A percentile compares a stretch with the other conserved stretches of the same genome.
These are phyloP conservation scores for Digitonthophagus gazella DNA, from an alignment of 2,888 invertebrate species.

Conservation along the genomic window DNA sequence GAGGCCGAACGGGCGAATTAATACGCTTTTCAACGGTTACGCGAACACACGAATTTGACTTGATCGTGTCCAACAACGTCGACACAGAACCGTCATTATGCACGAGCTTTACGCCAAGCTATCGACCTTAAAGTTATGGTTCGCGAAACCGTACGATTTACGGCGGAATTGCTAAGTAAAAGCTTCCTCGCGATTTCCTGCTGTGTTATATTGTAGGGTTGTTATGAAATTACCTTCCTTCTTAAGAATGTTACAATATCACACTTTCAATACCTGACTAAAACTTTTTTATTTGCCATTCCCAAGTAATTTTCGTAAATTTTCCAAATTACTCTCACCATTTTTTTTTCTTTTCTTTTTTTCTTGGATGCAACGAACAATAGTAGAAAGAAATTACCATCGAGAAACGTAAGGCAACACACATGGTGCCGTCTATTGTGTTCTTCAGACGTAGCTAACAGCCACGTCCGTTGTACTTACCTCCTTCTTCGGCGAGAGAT, in stretches of 20 bases:
- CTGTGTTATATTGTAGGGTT: background rate
- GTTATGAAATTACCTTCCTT: background rate
- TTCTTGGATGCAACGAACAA: too few species aligned
- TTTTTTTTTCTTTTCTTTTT: too few species aligned
- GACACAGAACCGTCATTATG: constrained; percentile 18
- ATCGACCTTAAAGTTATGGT: background rate
- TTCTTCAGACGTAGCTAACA: background rate
- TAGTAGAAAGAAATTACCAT: background rate
- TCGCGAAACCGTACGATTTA: background rate
- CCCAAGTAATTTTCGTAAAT: background rate
- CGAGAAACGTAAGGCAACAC: background rate
- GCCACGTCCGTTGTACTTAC: too few species aligned
- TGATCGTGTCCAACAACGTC: constrained; percentile 39
- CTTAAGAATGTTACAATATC: background rate
- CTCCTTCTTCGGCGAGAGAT: too few species aligned
- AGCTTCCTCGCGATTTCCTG: background rate
- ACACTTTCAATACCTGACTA: too few species aligned
- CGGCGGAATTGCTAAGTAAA: background rate
- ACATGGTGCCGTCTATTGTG: background rate
- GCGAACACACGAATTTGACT: constrained; percentile 29
- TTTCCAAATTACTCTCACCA: background rate
- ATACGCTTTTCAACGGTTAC: constrained; percentile 30
- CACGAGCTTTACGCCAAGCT: background rate
- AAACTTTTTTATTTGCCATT: too few species aligned
- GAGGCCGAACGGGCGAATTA: constrained; percentile 33